phyloP scores from a whole-genome alignment of 2,113 vertebrate genomes.

The Barnardius zonarius region DNA sequence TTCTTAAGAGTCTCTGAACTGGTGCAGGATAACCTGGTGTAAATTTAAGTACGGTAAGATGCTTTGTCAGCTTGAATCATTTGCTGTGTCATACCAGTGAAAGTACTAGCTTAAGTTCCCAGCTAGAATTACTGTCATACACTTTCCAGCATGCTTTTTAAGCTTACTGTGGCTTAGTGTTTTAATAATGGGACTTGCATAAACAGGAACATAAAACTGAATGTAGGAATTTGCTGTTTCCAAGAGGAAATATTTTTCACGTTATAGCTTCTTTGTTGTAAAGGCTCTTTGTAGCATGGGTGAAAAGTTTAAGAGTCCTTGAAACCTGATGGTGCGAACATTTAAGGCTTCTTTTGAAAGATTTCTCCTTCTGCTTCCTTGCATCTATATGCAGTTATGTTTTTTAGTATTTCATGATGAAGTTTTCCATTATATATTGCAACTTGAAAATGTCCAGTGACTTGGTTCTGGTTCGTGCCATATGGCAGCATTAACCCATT shows the following conservation, averaged over 20 bases:
- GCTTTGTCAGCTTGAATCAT: not conserved
- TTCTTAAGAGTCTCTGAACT: not conserved
- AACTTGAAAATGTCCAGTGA: not conserved
- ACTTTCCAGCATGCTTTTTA: not conserved
- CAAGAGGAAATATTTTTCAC: not conserved
- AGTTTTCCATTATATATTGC: not conserved
- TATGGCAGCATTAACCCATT: rapidly evolving
- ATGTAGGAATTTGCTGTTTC: not conserved
- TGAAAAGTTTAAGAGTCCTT: not conserved
- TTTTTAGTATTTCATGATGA: not conserved
- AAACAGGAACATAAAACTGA: not conserved
- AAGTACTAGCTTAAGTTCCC: not conserved
- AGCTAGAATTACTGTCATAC: not conserved
- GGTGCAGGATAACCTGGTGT: not conserved
- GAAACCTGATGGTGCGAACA: not conserved
- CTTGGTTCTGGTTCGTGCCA: not conserved
- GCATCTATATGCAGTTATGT: not conserved
- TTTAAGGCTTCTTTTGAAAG: not conserved
- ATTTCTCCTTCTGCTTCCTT: not conserved
- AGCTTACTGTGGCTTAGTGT: not conserved
- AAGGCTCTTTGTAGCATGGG: not conserved
- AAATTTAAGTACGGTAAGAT: not conserved
- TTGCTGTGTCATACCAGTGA: not conserved
- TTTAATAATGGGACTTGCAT: not conserved
- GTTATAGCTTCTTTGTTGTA: not conserved